Base-by-base conservation (phyloP, 2,888 invertebrate species). In the Minunthozetes semirufus region DNA sequence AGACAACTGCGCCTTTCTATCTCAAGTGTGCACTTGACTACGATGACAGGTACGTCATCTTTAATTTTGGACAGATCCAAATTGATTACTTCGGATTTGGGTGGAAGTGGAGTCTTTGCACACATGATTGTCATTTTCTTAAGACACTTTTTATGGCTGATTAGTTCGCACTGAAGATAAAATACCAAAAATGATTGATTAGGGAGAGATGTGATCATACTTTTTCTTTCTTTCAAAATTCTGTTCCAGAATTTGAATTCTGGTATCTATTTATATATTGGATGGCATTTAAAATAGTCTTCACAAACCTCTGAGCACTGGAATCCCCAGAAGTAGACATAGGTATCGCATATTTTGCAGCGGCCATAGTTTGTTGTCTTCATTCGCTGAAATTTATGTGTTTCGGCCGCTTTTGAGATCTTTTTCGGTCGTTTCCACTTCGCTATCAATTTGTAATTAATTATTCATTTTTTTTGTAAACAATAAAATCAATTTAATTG, bases 281-380 rank as follows among this genome's bases (percentile, higher is more conserved):
- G 63, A 63, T 17, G 17, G 3, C 27, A 29, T 29, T n/a, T 42
- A 68, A 27, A 27, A 4, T 22, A 9, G 13, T 19, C 2, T 25
- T 33, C 2, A 42, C 25, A 50, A 68, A 76, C 76, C 73, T 76
- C 72, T 46, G 48, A 72, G 42, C 76, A 76, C 56, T 75, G 72
- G 22, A 68, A 73, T 33, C 76, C 76, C 68, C 75, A 73, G 19
- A 76, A 71, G 53, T 76, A 76, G 53, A 76, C 75, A 72, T 76
- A 76, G 15, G 76, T 70, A 66, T 76, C 76, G 63, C 76, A 76
- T 53, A 75, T 76, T n/a, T 72, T 72, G 38, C 76, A 76, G 3
- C 75, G 46, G 13, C 75, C 76, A 33, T 76, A 76, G 50, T 76
- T 75, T 68, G 76, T 76, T n/a, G 72, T 73, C 53, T 75, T 72